Evolutionary conservation across 1,140 invertebrate genomes (phyloP).

Genomic region (Drosophila mojavensis): DNA sequence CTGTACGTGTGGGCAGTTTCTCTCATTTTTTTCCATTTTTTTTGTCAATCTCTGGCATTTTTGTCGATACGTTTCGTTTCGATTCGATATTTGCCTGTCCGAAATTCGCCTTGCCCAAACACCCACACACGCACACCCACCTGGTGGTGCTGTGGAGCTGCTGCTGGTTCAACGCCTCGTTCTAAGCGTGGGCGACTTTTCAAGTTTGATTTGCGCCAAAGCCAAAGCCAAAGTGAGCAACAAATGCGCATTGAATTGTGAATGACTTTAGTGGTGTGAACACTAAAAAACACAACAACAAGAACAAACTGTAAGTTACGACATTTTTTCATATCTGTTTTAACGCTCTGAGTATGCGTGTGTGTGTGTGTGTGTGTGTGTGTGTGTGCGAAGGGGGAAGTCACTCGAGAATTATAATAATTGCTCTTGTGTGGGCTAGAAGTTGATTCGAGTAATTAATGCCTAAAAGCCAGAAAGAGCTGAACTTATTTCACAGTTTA

Average conservation of each 20-base stretch:
- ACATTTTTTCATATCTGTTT: conserved; percentile 6
- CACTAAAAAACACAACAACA: background rate
- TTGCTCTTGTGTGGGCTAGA: conserved; percentile 1
- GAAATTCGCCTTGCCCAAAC: conserved; percentile 48
- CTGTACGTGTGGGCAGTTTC: conserved; percentile 33
- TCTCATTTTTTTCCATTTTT: background rate
- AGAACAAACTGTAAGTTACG: background rate
- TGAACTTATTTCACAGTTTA: background rate
- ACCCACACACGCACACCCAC: conserved; percentile 39
- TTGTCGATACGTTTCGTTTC: conserved; percentile 27
- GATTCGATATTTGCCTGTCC: conserved; percentile 39
- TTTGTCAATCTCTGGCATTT: conserved; percentile 30
- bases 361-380: too few species aligned
- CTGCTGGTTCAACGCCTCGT: conserved; percentile 75
- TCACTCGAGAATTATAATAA: conserved; percentile 2
- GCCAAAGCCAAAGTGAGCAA: conserved; percentile 23
- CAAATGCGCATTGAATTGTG: conserved; percentile 73
- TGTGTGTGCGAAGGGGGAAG: too few species aligned
- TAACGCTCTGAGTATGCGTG: background rate
- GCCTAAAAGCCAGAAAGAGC: background rate
- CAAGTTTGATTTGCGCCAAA: conserved; percentile 79
- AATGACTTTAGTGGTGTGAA: conserved; percentile 52
- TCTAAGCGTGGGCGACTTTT: conserved; percentile 72
- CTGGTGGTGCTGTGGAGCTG: conserved; percentile 20
- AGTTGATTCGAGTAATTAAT: conserved; percentile 4